Conservation (phyloP, 1,140 invertebrate genomes). For the Philotrypesis tridentata region DNA sequence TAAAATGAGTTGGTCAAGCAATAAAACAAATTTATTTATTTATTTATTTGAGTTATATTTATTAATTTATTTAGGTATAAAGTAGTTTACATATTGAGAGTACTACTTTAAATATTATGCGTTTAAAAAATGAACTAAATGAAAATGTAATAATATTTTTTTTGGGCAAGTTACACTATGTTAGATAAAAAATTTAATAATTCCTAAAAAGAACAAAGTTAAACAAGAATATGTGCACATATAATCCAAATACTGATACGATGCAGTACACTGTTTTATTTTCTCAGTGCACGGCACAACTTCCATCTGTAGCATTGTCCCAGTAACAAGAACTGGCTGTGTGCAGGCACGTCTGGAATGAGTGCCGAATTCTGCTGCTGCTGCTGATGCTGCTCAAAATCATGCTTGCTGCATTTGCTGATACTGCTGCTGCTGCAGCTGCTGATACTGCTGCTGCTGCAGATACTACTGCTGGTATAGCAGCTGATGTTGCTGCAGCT, state of each 20-base stretch:
- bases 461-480: too few relatives aligned
- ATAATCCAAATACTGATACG: slow-evolving; percentile 89
- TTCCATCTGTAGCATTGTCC: slow-evolving; percentile 97
- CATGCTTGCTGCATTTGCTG: too few relatives aligned
- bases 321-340: slow-evolving; percentile 98
- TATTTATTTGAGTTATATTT: background rate
- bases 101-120: background rate
- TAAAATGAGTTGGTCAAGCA: background rate
- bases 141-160: too few relatives aligned
- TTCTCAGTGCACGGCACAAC: slow-evolving; percentile 98
- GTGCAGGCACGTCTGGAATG: too few relatives aligned
- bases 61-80: background rate
- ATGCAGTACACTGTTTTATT: slow-evolving; percentile 99
- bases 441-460: too few relatives aligned
- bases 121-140: background rate
- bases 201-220: background rate
- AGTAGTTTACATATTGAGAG: background rate
- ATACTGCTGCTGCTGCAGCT: too few relatives aligned
- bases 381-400: too few relatives aligned
- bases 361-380: too few relatives aligned
- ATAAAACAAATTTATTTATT: background rate
- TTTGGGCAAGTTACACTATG: too few relatives aligned
- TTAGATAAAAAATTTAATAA: background rate
- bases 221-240: background rate
- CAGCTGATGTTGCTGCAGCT: too few relatives aligned